A percentile compares a stretch with the other conserved stretches of the same genome.
Conservation (phyloP, 2,113 vertebrate genomes). For the Thomomys bottae region DNA sequence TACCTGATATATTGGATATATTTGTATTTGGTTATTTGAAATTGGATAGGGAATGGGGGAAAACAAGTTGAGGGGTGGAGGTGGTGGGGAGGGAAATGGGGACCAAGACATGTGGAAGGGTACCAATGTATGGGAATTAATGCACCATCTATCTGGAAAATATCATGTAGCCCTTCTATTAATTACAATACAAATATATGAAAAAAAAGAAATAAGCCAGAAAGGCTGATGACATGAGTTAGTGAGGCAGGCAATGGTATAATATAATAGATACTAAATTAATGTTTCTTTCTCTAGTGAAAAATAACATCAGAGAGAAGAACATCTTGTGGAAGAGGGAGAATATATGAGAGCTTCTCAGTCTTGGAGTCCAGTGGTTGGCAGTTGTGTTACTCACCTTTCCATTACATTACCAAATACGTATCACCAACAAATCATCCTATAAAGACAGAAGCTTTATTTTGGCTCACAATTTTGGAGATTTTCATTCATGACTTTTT, state of each 20-base stretch:
- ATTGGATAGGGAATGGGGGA: no score
- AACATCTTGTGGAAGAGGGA: not conserved
- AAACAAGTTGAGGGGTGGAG: no score
- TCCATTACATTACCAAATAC: not conserved
- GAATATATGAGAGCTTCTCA: not conserved
- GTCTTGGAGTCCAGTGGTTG: not conserved
- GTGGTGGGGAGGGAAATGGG: no score
- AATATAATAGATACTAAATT: not conserved
- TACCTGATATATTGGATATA: no score
- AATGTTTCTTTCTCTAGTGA: not conserved
- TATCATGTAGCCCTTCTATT: no score
- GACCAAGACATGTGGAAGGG: no score
- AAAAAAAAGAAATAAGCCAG: not conserved
- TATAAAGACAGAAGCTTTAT: not conserved
- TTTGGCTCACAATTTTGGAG: no score
- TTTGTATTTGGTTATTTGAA: no score
- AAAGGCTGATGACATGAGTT: not conserved
- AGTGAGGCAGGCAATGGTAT: not conserved
- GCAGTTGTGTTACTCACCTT: not conserved
- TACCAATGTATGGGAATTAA: no score
- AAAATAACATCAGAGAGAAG: not conserved
- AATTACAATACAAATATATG: no score
- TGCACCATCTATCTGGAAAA: no score
- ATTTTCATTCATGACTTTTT: not conserved
- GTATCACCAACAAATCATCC: not conserved